Evolutionary conservation across 1,140 invertebrate genomes (phyloP), one percentile per base, ranked within the genome.

Genomic region (Antheraea mylitta): DNA sequence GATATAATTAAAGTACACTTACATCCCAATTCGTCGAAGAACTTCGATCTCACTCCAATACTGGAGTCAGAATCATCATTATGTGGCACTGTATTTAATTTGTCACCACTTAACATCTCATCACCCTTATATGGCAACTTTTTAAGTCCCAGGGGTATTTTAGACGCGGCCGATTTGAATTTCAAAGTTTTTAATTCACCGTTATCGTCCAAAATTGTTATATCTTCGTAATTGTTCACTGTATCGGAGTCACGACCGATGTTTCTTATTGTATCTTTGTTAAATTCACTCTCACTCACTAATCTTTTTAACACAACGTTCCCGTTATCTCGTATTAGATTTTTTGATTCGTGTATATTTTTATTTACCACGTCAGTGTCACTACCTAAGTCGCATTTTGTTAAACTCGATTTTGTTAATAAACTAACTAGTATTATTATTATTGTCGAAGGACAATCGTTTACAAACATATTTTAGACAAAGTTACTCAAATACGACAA

Each of bases 21-120:
- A 89, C 89, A 65, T 77, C 81, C 87, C 67, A 89, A 60, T 72
- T 90, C 87, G 63, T 87, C 84, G 62, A 89, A 86, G 59, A 91
- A 91, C 65, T 89, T 90, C 18, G 85, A 82, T 64, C 74, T 77
- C 18, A 36, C 67, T 58, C 10, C 62, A 36, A 11, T 30, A 16
- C 22, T 61, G 45, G 42, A 71, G 8, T 72, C 70, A 67, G 38
- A 71, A 59, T 72, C 30, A 58, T 75, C 68, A 70, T 65, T n/a
- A 10, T 16, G 7, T 9, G 37, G 7, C 22, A 59, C 53, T 36
- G 67, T 63, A 68, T 70, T 67, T 65, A 72, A 71, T 18, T 77
- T 73, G 45, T 75, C 70, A 72, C 63, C 62, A 11, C 60, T 60
- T 2, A 73, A n/a, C 45, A 53, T 13, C 16, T 53, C 45, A 13